Conservation (phyloP, 2,113 vertebrate species). For the Hipposideros armiger region DNA sequence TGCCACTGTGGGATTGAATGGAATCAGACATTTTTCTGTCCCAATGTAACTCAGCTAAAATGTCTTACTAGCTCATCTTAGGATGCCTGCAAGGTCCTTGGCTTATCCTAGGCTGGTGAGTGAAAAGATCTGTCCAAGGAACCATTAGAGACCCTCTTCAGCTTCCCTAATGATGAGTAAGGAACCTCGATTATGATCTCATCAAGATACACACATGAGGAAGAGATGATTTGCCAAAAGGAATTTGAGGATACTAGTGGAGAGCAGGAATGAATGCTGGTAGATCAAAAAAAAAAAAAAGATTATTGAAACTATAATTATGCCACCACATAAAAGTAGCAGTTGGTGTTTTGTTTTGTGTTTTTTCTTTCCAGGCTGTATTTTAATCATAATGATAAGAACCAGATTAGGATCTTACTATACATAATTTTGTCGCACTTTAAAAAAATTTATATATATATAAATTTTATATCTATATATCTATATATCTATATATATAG, state of each 20-base stretch:
- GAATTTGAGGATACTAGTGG: background rate
- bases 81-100: background rate
- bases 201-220: background rate
- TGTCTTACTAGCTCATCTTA: background rate
- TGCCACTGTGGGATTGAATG: background rate
- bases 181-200: no score
- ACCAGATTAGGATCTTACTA: background rate
- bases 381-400: conserved; percentile 40
- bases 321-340: background rate
- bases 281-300: background rate
- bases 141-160: background rate
- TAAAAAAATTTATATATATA: background rate
- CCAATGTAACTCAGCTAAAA: background rate
- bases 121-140: background rate
- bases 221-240: background rate
- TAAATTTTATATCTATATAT: no score
- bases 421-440: background rate
- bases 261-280: background rate
- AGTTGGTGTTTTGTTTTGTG: background rate
- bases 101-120: background rate
- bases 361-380: conserved; percentile 28
- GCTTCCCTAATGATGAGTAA: background rate
- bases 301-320: background rate
- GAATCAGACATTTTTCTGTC: background rate
- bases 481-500: no score